Conservation (phyloP, 2,113 vertebrate genomes). For the Tympanuchus pallidicinctus region DNA sequence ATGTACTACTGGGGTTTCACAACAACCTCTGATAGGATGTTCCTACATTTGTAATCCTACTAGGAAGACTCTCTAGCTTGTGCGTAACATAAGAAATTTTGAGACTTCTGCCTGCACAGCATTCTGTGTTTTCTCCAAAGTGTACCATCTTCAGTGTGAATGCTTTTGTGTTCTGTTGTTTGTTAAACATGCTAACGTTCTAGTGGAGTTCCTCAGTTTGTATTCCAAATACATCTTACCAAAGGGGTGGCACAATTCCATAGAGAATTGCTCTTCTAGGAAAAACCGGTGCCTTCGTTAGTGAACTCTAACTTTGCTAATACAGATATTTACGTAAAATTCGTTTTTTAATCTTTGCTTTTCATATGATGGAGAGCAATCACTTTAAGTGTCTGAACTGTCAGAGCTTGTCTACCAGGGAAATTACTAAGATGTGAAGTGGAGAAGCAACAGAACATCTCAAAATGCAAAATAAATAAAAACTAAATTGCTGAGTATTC, state of each 20-base stretch:
- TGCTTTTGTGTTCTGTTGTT: not conserved
- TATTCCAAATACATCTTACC: not conserved
- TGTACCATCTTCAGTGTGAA: not conserved
- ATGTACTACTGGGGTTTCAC: not conserved
- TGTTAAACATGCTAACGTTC: not conserved
- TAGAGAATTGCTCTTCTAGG: not conserved
- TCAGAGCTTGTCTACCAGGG: not conserved
- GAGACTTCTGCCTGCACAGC: not conserved
- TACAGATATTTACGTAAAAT: not conserved
- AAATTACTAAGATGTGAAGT: not conserved
- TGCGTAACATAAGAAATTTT: slow-evolving; percentile 15
- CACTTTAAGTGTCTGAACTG: not conserved
- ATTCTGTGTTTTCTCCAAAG: not conserved
- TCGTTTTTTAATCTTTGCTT: not conserved
- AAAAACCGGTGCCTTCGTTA: not conserved
- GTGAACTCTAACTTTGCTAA: not conserved
- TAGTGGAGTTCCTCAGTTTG: not conserved
- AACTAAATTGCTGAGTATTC: not conserved
- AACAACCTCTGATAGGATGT: not conserved
- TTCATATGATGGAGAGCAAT: not conserved
- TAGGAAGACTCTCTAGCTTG: not conserved
- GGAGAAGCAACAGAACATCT: not conserved
- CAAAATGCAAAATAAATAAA: slow-evolving; percentile 1
- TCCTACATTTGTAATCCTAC: not conserved
- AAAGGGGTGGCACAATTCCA: not conserved